Conservation (phyloP, 1,140 invertebrate genomes). For the Hyposmocoma kahamanoa region DNA sequence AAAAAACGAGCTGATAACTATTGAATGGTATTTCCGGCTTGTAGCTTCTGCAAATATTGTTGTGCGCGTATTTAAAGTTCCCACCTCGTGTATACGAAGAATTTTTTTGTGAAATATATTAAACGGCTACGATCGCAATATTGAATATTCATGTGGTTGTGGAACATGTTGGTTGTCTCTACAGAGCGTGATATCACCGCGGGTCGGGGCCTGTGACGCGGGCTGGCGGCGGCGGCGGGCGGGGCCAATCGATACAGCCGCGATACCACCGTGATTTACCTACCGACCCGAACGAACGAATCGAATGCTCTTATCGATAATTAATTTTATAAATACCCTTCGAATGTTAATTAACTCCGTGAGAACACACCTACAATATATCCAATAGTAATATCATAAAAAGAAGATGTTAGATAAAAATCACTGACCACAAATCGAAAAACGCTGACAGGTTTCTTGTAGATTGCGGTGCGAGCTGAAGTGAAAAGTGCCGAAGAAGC, state of each 20-base stretch:
- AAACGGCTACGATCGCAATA: too few relatives aligned
- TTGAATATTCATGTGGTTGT: conserved; percentile 28
- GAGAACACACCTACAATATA: conserved; percentile 21
- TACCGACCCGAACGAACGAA: conserved; percentile 44
- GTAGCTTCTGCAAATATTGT: too few relatives aligned
- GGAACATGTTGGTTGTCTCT: conserved; percentile 23
- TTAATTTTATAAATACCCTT: conserved; percentile 45
- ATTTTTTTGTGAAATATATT: neutral
- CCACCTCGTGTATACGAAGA: neutral
- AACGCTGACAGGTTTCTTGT: conserved; percentile 23
- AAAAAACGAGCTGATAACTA: too few relatives aligned
- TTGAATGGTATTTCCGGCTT: too few relatives aligned
- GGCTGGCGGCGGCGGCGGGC: conserved; percentile 48
- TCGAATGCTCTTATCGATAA: conserved; percentile 50
- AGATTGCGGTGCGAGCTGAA: neutral
- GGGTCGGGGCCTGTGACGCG: too few relatives aligned
- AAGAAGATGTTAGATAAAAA: neutral
- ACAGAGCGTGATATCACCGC: conserved; percentile 51
- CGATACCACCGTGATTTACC: conserved; percentile 56
- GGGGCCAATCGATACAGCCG: conserved; percentile 43
- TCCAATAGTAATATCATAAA: neutral
- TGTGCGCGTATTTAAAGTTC: neutral
- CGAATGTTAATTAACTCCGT: conserved; percentile 47
- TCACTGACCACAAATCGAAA: conserved; percentile 5
- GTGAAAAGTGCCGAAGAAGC: conserved; percentile 18